Evolutionary conservation across 2,888 invertebrate species (phyloP).

Genomic region (Conomelus anceps): DNA sequence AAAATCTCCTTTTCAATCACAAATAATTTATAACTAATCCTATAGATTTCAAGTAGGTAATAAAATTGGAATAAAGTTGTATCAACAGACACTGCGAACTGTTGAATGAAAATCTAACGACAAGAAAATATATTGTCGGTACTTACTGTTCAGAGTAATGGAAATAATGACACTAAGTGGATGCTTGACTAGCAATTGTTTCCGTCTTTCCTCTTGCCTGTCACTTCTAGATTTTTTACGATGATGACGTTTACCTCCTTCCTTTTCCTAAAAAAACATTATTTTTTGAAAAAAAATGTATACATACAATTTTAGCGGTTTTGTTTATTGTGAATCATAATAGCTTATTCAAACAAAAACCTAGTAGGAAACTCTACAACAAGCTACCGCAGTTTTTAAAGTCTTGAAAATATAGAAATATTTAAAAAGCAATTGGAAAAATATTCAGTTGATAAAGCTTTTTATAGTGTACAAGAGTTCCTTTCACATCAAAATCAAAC

Average conservation of each 20-base stretch:
- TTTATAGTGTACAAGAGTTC: too few relatives aligned
- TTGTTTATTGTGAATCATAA: not conserved
- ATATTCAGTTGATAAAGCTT: too few relatives aligned
- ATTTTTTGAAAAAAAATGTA: not conserved
- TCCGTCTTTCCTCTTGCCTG: conserved; percentile 60
- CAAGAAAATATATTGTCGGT: not conserved
- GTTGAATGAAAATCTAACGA: not conserved
- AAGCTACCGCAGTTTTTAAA: too few relatives aligned
- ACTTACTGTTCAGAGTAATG: conserved; percentile 49
- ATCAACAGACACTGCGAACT: not conserved
- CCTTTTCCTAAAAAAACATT: conserved; percentile 14
- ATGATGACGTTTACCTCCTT: conserved; percentile 11
- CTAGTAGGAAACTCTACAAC: too few relatives aligned
- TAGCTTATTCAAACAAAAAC: too few relatives aligned
- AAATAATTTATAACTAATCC: too few relatives aligned
- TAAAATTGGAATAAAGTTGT: too few relatives aligned
- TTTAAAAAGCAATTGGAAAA: too few relatives aligned
- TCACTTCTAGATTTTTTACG: conserved; percentile 38
- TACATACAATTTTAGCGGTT: not conserved
- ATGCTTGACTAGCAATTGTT: conserved; percentile 60
- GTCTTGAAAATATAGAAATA: too few relatives aligned
- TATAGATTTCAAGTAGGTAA: too few relatives aligned
- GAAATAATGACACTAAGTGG: conserved; percentile 63
- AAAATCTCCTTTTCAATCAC: too few relatives aligned
- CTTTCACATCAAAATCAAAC: too few relatives aligned